These are phyloP conservation scores for Oasisia sp. DNA, from an alignment of 2,888 invertebrate genomes.

Conservation along the genomic window DNA sequence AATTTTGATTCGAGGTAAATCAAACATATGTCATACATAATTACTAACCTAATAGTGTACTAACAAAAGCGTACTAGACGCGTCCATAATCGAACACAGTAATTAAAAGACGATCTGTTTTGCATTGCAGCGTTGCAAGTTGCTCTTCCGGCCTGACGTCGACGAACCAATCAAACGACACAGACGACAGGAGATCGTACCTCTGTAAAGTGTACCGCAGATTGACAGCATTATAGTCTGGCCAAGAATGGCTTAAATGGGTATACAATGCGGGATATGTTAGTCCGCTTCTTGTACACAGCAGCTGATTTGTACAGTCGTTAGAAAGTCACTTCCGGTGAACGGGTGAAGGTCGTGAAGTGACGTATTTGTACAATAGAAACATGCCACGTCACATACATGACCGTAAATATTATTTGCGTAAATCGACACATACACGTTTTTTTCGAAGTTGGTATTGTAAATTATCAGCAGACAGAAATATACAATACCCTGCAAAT, in stretches of 20 bases:
- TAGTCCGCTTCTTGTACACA: background rate
- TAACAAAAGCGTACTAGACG: background rate
- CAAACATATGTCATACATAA: background rate
- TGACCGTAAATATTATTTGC: background rate
- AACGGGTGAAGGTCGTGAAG: background rate
- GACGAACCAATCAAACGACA: slow-evolving; percentile 43
- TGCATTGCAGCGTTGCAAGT: slow-evolving; percentile 39
- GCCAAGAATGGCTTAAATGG: background rate
- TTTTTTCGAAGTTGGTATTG: background rate
- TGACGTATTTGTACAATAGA: background rate
- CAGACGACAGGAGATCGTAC: background rate
- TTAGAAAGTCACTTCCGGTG: background rate
- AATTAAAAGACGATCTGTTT: background rate
- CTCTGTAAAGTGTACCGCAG: slow-evolving; percentile 18
- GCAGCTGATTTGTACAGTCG: background rate
- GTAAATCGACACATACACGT: background rate
- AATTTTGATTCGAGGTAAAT: background rate
- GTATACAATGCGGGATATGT: background rate
- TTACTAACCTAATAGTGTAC: background rate
- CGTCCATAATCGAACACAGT: background rate
- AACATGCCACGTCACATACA: background rate
- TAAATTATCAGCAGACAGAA: background rate
- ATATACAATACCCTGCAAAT: background rate
- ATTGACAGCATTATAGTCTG: slow-evolving; percentile 14
- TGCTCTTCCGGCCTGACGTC: slow-evolving; percentile 44